Base-by-base conservation (phyloP, 2,797 vertebrate genomes). In the Amblyraja radiata region DNA sequence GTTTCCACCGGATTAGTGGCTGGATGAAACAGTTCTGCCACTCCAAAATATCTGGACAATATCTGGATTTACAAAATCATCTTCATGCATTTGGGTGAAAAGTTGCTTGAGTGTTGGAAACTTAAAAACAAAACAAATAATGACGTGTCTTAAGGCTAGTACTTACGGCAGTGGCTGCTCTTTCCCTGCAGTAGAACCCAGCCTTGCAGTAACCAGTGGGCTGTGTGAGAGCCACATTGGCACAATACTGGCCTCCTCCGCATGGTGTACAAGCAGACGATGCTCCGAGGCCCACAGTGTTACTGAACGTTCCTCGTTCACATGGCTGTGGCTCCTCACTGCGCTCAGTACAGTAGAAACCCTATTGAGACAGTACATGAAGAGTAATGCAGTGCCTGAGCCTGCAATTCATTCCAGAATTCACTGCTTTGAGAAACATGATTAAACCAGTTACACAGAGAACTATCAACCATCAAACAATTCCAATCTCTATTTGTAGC, bases 141-240 rank as follows among this genome's bases (percentile, higher is more conserved):
- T 68, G n/a, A 16, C 16, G 2, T 68, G 18, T 28, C 25, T 11
- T 58, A 3, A 10, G 6, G 6, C n/a, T n/a, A n/a, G 76, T 28
- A 94, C 97, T 94, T 97, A 98, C 98, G 6, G 97, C 95, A 94
- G 96, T 97, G 23, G 93, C 95, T 83, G 98, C 97, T 95, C 96
- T 95, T 86, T 95, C 95, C 95, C 95, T 96, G 94, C 98, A 98
- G 95, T 97, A 98, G 95, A 97, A 99, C 1, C 98, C 96, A 93
- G 96, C 96, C 92, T 95, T 93, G 94, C 98, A 99, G 93, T 94
- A 95, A 73, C 98, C 98, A 32, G 96, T 97, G 1, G 97, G 95
- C 58, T 95, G 94, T 8, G 93, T 94, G 93, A 96, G 97, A 16
- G 97, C 98, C 84, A 96, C 95, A 61, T 95, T 95, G 4, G 94